phyloP scores from a whole-genome alignment of 2,888 invertebrate genomes.

The Oscheius myriophilus region DNA sequence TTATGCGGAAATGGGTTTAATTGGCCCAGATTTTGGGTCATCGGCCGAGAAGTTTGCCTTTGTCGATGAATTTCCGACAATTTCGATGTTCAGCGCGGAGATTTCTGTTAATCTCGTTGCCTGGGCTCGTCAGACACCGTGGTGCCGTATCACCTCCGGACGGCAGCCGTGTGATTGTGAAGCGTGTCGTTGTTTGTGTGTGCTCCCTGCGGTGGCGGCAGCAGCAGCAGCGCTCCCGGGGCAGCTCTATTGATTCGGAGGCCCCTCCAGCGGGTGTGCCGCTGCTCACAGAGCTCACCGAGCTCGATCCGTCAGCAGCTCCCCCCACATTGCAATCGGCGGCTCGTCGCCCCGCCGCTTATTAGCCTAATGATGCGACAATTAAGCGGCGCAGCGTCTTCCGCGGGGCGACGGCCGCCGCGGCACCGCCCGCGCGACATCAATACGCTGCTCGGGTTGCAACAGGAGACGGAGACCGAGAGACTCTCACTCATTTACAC shows the following conservation, averaged over 20 bases:
- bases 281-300: slow-evolving; percentile 20
- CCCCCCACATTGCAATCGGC: not conserved
- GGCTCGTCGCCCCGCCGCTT: slow-evolving; percentile 17
- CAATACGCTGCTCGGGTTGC: slow-evolving; percentile 8
- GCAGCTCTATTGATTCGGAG: slow-evolving; percentile 22
- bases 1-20: too few relatives aligned
- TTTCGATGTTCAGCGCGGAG: too few relatives aligned
- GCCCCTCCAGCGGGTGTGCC: not conserved
- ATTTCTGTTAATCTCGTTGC: too few relatives aligned
- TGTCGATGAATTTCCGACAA: too few relatives aligned
- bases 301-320: slow-evolving; percentile 24
- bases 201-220: too few relatives aligned
- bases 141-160: too few relatives aligned
- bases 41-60: too few relatives aligned
- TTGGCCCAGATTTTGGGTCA: too few relatives aligned
- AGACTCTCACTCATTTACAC: too few relatives aligned
- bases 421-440: slow-evolving; percentile 9
- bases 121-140: too few relatives aligned
- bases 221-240: slow-evolving; percentile 20
- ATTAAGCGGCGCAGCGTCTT: not conserved
- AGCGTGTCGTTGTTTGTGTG: slow-evolving; percentile 30
- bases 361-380: slow-evolving; percentile 28
- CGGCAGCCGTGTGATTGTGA: too few relatives aligned
- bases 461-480: too few relatives aligned
- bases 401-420: slow-evolving; percentile 1